phyloP scores from a whole-genome alignment of 2,113 vertebrate genomes.

The Astatoreochromis straeleni region DNA sequence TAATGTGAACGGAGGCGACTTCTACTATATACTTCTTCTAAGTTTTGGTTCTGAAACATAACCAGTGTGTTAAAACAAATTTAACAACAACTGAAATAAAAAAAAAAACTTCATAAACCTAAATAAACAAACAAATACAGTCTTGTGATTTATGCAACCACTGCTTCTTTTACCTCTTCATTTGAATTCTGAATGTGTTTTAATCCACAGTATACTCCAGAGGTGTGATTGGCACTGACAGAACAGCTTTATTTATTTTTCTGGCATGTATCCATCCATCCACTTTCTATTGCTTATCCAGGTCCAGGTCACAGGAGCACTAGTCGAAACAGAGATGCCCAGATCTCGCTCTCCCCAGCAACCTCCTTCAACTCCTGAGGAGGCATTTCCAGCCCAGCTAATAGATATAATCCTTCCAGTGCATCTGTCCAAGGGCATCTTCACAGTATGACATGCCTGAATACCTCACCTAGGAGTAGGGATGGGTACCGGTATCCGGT shows the following conservation, averaged over 20 bases:
- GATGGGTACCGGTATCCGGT: background rate
- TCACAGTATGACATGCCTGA: background rate
- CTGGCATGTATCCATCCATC: background rate
- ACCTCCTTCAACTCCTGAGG: background rate
- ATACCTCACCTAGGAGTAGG: background rate
- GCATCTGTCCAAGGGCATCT: background rate
- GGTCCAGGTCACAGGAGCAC: background rate
- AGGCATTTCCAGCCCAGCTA: background rate
- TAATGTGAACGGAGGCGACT: fast-evolving
- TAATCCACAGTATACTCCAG: background rate
- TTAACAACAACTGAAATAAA: background rate
- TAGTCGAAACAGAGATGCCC: background rate
- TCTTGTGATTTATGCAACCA: background rate
- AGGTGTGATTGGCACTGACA: background rate
- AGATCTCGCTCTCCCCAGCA: background rate
- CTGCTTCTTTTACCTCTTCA: background rate
- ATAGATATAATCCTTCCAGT: background rate
- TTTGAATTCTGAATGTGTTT: background rate
- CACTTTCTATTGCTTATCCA: background rate
- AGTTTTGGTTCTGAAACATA: background rate
- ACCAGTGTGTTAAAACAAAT: fast-evolving
- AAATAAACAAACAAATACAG: background rate
- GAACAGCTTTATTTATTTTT: background rate
- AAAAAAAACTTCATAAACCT: background rate
- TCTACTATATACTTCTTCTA: background rate